A percentile compares a stretch with the other conserved stretches of the same genome.
Evolutionary conservation across 2,797 vertebrate species (phyloP).

Genomic region (Apodemus agrarius): DNA sequence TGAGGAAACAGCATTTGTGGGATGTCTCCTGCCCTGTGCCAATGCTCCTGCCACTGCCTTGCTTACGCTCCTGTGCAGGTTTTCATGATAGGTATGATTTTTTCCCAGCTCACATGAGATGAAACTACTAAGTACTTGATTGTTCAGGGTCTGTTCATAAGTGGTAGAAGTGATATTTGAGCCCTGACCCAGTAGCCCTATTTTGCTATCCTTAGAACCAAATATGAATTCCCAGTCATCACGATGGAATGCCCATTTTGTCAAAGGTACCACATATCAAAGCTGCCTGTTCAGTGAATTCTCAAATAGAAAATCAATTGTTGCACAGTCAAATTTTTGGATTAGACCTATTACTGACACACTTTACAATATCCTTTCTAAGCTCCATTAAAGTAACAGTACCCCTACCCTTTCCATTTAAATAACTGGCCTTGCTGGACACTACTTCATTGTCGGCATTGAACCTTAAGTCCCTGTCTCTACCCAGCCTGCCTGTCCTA

Average conservation of each 20-base stretch:
- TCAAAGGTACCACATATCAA: background rate
- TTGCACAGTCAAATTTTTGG: background rate
- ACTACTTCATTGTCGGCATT: background rate
- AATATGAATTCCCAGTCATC: fast-evolving
- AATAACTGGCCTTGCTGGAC: background rate
- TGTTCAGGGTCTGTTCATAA: background rate
- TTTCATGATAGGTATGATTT: background rate
- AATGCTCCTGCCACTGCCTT: background rate
- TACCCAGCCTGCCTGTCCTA: too few species aligned
- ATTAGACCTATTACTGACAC: background rate
- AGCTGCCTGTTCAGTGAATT: background rate
- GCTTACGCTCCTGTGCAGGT: background rate
- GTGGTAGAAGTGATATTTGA: background rate
- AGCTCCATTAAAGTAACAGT: background rate
- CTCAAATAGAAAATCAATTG: background rate
- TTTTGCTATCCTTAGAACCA: background rate
- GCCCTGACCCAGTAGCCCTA: background rate
- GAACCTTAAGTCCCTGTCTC: background rate
- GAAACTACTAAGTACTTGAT: background rate
- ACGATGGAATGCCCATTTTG: background rate
- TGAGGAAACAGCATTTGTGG: background rate
- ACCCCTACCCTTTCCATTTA: background rate
- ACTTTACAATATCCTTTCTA: background rate
- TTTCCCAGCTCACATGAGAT: background rate
- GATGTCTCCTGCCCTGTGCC: background rate